Percentiles rank a stretch among this genome's conserved stretches.
Evolutionary conservation across 1,140 invertebrate species (phyloP).

Genomic region (Drosophila mojavensis): DNA sequence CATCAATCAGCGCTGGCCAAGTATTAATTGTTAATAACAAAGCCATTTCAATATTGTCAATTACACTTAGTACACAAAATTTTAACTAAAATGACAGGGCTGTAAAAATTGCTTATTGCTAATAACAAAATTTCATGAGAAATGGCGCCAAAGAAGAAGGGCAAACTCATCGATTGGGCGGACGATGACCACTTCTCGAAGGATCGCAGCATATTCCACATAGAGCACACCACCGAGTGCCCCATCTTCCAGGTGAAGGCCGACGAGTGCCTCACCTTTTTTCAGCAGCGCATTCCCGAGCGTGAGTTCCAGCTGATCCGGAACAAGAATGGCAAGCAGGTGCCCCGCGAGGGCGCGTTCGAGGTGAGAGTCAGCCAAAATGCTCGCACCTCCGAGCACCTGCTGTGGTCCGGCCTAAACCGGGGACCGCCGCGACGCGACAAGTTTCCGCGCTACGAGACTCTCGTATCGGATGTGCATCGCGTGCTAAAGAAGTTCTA

Average conservation of each 20-base stretch:
- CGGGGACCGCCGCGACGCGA: constrained; percentile 71
- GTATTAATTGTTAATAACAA: constrained; percentile 54
- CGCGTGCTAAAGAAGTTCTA: constrained; percentile 76
- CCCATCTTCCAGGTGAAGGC: constrained; percentile 74
- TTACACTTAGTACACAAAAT: constrained; percentile 24
- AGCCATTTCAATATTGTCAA: constrained; percentile 18
- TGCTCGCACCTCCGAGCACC: constrained; percentile 73
- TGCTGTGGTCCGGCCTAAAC: constrained; percentile 66
- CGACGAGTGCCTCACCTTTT: constrained; percentile 63
- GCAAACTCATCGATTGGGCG: constrained; percentile 67
- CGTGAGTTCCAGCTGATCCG: constrained; percentile 65
- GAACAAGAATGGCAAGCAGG: constrained; percentile 63
- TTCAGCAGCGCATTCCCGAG: constrained; percentile 61
- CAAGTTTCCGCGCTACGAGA: constrained; percentile 68
- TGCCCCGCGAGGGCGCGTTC: constrained; percentile 67
- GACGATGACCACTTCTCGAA: constrained; percentile 68
- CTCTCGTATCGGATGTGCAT: constrained; percentile 58
- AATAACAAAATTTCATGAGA: neutral
- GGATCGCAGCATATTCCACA: constrained; percentile 69
- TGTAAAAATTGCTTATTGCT: neutral
- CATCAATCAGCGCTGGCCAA: constrained; percentile 55
- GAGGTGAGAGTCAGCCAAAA: constrained; percentile 72
- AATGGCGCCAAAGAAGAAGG: constrained; percentile 50
- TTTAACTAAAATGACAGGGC: constrained; percentile 4
- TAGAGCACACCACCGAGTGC: constrained; percentile 74